Percentiles rank a stretch among this genome's conserved stretches.
These are phyloP conservation scores for Catamblyrhynchus diadema DNA, from an alignment of 2,797 vertebrate genomes.

Conservation along the genomic window DNA sequence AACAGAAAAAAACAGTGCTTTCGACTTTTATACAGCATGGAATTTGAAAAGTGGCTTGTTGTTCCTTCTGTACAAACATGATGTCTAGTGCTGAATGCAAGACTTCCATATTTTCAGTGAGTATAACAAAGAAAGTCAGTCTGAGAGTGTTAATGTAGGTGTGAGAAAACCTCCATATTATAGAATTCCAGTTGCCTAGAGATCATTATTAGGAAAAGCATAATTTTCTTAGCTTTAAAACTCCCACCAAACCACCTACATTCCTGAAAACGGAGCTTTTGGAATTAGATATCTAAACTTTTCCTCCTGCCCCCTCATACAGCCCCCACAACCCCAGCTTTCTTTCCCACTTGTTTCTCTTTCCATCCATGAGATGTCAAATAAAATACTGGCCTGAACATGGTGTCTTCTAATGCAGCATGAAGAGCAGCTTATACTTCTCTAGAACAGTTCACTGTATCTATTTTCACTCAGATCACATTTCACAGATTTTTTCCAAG, in stretches of 20 bases:
- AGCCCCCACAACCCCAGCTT: not conserved
- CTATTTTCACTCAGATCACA: not conserved
- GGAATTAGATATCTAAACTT: not conserved
- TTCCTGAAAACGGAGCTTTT: not conserved
- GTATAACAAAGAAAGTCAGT: not conserved
- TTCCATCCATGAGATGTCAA: not conserved
- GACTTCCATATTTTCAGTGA: not conserved
- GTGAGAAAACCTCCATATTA: not conserved
- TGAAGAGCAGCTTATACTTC: not conserved
- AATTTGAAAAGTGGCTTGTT: not conserved
- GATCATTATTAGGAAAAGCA: constrained; percentile 30
- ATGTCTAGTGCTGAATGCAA: not conserved
- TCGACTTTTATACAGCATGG: not conserved
- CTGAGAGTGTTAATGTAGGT: not conserved
- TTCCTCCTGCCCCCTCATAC: not conserved
- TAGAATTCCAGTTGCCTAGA: constrained; percentile 37
- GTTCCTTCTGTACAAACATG: not conserved
- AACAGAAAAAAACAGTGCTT: not conserved
- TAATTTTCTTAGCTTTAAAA: not conserved
- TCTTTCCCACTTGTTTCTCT: not conserved
- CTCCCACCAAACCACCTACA: constrained; percentile 57
- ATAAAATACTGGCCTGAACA: not conserved
- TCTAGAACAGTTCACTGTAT: not conserved
- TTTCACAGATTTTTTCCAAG: not conserved
- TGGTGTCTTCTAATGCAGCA: not conserved